Evolutionary conservation across 1,140 invertebrate genomes (phyloP).

Genomic region (Eueides isabella): DNA sequence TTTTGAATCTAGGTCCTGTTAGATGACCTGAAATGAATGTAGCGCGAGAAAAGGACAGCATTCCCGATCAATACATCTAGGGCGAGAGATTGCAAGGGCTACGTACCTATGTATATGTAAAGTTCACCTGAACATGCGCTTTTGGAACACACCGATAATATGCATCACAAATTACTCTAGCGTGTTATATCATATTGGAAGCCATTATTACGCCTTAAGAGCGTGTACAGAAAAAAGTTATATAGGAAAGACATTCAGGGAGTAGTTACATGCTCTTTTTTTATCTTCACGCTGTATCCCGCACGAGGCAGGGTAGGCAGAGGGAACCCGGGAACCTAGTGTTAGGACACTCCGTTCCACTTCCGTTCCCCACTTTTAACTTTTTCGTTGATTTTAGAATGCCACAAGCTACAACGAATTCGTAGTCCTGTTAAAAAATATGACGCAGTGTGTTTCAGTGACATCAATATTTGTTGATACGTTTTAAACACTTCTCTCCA

Average conservation of each 20-base stretch:
- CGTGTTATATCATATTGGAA: not conserved
- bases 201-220: not conserved
- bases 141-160: no score
- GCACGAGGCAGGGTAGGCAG: not conserved
- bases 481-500: no score
- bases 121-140: not conserved
- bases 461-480: no score
- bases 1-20: conserved; percentile 10
- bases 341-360: no score
- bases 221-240: not conserved
- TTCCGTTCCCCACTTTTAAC: no score
- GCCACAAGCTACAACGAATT: no score
- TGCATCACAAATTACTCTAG: no score
- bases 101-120: not conserved
- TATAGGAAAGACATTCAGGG: not conserved
- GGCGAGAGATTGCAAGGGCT: not conserved
- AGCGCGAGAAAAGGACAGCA: conserved; percentile 3
- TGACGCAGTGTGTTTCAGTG: no score
- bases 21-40: conserved; percentile 19
- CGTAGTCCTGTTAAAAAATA: no score
- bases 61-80: conserved; percentile 13
- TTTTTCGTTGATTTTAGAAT: no score
- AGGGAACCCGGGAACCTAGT: no score
- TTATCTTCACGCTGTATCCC: not conserved
- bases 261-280: not conserved